phyloP scores from a whole-genome alignment of 2,113 vertebrate genomes.

The Ceuthmochares aereus region DNA sequence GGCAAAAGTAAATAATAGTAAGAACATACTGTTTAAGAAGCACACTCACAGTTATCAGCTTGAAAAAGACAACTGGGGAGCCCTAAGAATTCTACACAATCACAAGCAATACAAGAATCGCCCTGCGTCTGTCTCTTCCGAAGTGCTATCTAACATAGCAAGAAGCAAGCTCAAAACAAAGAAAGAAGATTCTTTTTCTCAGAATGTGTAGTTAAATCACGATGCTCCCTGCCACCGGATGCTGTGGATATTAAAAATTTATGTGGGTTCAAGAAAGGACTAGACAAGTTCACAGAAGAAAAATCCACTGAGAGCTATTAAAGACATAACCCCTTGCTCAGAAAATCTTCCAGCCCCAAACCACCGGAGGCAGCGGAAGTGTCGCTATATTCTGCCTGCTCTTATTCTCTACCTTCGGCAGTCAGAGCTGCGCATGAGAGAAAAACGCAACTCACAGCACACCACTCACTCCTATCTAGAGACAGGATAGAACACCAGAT shows the following conservation, averaged over 20 bases:
- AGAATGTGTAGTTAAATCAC: not conserved
- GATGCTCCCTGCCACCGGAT: not conserved
- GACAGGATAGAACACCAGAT: not conserved
- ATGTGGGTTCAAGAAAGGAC: not conserved
- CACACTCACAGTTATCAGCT: not conserved
- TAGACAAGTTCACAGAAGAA: constrained; percentile 19
- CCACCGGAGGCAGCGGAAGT: not conserved
- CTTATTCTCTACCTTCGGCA: not conserved
- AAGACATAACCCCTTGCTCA: not conserved
- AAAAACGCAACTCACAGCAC: not conserved
- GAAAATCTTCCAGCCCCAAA: constrained; percentile 20
- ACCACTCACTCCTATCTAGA: not conserved
- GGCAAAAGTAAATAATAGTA: not conserved
- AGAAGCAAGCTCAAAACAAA: not conserved
- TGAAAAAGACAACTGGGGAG: not conserved
- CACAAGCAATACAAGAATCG: not conserved
- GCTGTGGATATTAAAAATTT: not conserved
- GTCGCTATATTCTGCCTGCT: not conserved
- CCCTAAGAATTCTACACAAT: not conserved
- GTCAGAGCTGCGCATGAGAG: fast-evolving
- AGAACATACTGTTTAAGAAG: not conserved
- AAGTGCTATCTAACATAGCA: not conserved
- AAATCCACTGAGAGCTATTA: not conserved
- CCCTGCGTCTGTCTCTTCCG: not conserved
- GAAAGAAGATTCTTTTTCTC: not conserved